phyloP scores from a whole-genome alignment of 1,140 invertebrate species.

The Brachionus plicatilis region DNA sequence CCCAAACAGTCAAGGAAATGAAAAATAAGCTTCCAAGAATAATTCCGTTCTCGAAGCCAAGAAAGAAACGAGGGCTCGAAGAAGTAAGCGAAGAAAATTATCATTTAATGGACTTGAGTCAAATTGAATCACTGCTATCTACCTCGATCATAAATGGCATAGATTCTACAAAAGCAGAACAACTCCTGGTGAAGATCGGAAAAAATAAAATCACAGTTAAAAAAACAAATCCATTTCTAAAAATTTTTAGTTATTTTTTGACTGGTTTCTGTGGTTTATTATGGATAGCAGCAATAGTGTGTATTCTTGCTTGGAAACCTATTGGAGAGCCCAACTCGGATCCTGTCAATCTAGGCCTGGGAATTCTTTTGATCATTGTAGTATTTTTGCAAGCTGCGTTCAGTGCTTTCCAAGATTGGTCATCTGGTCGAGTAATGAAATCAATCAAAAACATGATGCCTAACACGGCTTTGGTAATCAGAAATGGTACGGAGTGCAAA shows the following conservation, averaged over 20 bases:
- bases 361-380: neutral
- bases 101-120: neutral
- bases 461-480: conserved; percentile 71
- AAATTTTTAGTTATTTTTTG: conserved; percentile 13
- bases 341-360: neutral
- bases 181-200: neutral
- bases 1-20: neutral
- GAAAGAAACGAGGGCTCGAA: neutral
- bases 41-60: neutral
- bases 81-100: neutral
- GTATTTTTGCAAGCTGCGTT: conserved; percentile 19
- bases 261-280: conserved; percentile 10
- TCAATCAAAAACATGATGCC: conserved; percentile 33
- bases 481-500: neutral
- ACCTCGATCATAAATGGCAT: neutral
- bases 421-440: conserved; percentile 16
- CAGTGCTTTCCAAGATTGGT: conserved; percentile 30
- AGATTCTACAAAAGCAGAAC: neutral
- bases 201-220: neutral
- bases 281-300: conserved; percentile 18
- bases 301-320: conserved; percentile 22
- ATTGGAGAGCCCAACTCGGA: neutral
- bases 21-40: conserved; percentile 5
- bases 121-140: neutral
- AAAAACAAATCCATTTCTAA: neutral